phyloP scores from a whole-genome alignment of 2,113 vertebrate species.

The Taurulus bubalis region DNA sequence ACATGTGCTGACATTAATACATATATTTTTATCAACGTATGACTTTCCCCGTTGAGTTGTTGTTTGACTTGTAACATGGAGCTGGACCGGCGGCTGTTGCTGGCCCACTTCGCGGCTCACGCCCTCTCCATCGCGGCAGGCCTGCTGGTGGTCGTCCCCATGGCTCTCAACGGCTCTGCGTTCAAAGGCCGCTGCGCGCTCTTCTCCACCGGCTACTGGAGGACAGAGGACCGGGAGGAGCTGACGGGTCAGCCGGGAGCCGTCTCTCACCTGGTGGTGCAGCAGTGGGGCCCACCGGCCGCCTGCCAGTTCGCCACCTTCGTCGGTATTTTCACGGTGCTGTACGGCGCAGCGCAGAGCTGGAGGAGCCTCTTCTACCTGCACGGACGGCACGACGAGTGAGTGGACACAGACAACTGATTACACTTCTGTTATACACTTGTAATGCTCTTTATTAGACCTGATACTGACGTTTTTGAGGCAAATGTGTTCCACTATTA shows the following conservation, averaged over 20 bases:
- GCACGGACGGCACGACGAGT: conserved; percentile 86
- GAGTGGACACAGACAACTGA: conserved; percentile 48
- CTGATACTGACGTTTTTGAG: no score
- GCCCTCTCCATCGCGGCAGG: conserved; percentile 78
- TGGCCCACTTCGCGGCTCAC: conserved; percentile 83
- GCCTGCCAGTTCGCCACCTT: conserved; percentile 86
- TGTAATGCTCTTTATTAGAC: not conserved
- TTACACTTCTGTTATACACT: no score
- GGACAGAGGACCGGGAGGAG: conserved; percentile 67
- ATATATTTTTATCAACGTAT: rapidly evolving
- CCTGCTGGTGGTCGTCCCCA: conserved; percentile 83
- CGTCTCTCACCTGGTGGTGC: conserved; percentile 76
- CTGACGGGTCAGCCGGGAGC: conserved; percentile 39
- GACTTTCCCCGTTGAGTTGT: not conserved
- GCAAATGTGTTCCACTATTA: no score
- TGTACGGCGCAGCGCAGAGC: conserved; percentile 85
- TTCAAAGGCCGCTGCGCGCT: conserved; percentile 86
- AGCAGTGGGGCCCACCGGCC: conserved; percentile 83
- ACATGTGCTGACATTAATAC: not conserved
- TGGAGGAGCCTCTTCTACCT: conserved; percentile 86
- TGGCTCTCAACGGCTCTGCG: conserved; percentile 84
- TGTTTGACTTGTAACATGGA: conserved; percentile 69
- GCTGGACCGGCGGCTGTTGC: conserved; percentile 80
- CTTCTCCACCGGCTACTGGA: conserved; percentile 83
- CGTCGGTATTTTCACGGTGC: conserved; percentile 85